Conservation (phyloP, 2,888 invertebrate genomes). For the Argyresthia albistria region DNA sequence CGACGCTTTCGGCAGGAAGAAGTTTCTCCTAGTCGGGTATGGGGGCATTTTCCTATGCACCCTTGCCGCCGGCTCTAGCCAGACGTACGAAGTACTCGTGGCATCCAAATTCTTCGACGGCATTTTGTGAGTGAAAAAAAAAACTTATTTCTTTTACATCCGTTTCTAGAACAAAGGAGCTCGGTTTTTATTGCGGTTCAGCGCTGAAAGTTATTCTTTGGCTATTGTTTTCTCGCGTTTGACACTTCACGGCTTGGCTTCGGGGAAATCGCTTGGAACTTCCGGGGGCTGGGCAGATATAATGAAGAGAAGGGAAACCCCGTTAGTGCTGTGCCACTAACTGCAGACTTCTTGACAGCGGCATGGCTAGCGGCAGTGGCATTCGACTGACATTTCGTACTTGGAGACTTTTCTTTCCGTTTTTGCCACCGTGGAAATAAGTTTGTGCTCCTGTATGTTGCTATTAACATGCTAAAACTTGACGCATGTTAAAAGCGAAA, state of each 20-base stretch:
- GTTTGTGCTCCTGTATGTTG: too few relatives aligned
- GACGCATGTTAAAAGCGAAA: too few relatives aligned
- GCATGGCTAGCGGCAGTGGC: too few relatives aligned
- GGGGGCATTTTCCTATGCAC: slow-evolving; percentile 34
- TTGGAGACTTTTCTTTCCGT: too few relatives aligned
- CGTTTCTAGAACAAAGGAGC: not conserved
- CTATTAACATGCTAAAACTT: too few relatives aligned
- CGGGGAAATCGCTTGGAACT: not conserved
- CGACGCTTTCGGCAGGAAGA: slow-evolving; percentile 48
- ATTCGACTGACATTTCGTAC: too few relatives aligned
- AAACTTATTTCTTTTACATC: too few relatives aligned
- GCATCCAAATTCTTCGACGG: slow-evolving; percentile 47
- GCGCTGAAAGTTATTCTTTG: not conserved
- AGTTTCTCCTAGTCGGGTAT: slow-evolving; percentile 34
- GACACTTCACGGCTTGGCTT: not conserved
- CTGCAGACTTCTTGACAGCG: too few relatives aligned
- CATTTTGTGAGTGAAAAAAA: slow-evolving; percentile 22
- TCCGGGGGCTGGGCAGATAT: too few relatives aligned
- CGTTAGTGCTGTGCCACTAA: too few relatives aligned
- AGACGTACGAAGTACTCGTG: slow-evolving; percentile 34
- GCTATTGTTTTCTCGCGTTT: not conserved
- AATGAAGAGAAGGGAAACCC: too few relatives aligned
- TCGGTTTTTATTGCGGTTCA: not conserved
- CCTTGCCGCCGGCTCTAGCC: slow-evolving; percentile 35
- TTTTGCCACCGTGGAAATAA: too few relatives aligned